Base-by-base conservation (phyloP, 2,888 invertebrate species). In the Eilema depressum region DNA sequence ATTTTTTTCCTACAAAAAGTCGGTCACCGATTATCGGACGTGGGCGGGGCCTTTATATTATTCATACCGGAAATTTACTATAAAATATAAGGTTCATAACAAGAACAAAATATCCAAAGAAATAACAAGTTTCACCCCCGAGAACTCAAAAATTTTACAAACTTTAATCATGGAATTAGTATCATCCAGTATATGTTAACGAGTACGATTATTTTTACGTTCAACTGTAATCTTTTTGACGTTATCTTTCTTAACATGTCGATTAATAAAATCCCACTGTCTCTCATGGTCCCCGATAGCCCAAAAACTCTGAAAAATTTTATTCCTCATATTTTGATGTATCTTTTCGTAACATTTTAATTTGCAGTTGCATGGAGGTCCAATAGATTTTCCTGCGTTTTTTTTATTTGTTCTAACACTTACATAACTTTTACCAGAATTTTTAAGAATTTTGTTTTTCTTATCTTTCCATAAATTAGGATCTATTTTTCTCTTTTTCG, bases 201-300 rank as follows among this genome's bases (percentile, higher is more conserved):
- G 66, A 30, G 66, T 66, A 28, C 62, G 57, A 33, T 61, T 60
- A 61, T 65, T 61, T 68, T 68, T 68, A 28, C 60, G 64, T 37
- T 71, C 33, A 33, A 68, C 53, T 60, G 67, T 67, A 37, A 67
- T 63, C 60, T 30, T 71, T 68, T 71, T 68, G 25, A 71, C 64
- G 33, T 63, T 28, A 64, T 67, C 64, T 26, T 41, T 67, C 59
- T 67, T 71, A 8, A 68, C 71, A 64, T 67, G 30, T 23, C 63
- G 56, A 62, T 23, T 33, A 66, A 70, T 66, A 47, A 66, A 70
- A 30, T 70, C 53, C 70, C 70, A 65, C 53, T 70, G 65, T 62
- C 47, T 23, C 66, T 70, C 70, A 66, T 70, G 61, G 33, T 47
- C 56, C 25, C 53, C 33, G 17, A 47, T 20, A 60, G 59, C 11